A percentile compares a stretch with the other conserved stretches of the same genome.
Evolutionary conservation across 2,888 invertebrate species (phyloP).

Genomic region (Drepana falcataria): DNA sequence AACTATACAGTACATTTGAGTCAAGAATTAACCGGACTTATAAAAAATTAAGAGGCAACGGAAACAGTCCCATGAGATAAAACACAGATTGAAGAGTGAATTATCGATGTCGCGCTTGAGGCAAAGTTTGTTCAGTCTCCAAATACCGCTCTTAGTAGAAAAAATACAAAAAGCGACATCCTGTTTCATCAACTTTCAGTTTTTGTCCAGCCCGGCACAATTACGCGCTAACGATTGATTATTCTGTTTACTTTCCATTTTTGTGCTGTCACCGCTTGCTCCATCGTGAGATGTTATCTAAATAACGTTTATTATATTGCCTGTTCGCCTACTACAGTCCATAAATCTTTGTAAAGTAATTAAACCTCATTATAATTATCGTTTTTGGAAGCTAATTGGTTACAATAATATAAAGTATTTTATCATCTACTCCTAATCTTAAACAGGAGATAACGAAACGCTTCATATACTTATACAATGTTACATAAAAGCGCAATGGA

Average conservation of each 20-base stretch:
- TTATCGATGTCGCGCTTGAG: conserved; percentile 69
- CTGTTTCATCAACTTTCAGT: conserved; percentile 61
- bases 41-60: conserved; percentile 24
- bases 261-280: conserved; percentile 55
- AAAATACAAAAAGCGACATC: conserved; percentile 50
- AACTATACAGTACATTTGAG: too few species aligned
- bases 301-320: background rate
- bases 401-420: too few species aligned
- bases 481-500: background rate
- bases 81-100: conserved; percentile 64
- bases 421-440: background rate
- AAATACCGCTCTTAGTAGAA: conserved; percentile 52
- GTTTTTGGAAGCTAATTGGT: too few species aligned
- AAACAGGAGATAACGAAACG: background rate
- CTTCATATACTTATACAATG: too few species aligned
- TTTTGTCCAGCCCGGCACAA: conserved; percentile 46
- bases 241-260: conserved; percentile 62
- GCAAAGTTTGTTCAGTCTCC: conserved; percentile 65
- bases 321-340: too few species aligned
- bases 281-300: conserved; percentile 29
- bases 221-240: conserved; percentile 71
- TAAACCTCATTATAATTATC: too few species aligned
- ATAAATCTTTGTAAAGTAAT: too few species aligned
- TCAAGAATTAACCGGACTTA: too few species aligned
- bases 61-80: conserved; percentile 44